Evolutionary conservation across 2,113 vertebrate species (phyloP), one percentile per base, ranked within the genome.

Genomic region (Saccopteryx bilineata): DNA sequence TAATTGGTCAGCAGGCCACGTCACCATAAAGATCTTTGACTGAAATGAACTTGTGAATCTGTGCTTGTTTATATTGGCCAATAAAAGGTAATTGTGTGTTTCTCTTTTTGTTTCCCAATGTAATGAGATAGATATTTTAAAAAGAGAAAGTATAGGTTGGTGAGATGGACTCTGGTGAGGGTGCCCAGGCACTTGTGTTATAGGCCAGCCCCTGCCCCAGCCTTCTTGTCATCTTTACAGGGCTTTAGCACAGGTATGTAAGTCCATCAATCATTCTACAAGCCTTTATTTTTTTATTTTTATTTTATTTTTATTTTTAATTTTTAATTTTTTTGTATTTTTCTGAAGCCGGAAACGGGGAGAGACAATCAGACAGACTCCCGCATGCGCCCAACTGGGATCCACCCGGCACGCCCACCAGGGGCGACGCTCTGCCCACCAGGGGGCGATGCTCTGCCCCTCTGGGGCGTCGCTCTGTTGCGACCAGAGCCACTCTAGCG

Each of bases 11-110:
- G 56, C 28, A 74, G 91, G 65, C 9, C 18, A 26, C 10, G 72
- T 71, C 5, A 1, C n/a, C 54, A 17, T 46, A 24, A 58, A 82
- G 61, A 76, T 68, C 84, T 92, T 76, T 46, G 11, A 33, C 56
- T 54, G 61, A 76, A 92, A 69, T 79, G 33, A 79, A 72, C 21
- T 85, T 90, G 80, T 54, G 48, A 89, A 84, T 95, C 80, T 89
- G 56, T 66, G 48, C 33, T 95, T 80, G 60, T 65, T 93, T 72
- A 72, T 52, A 65, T 21, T 80, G 80, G 48, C 50, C 5, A 21
- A 65, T 65, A 89, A 93, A 93, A 89, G 79, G 63, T 58, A 79
- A 79, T 69, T 21, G 31, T 72, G 21, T 71, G 63, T 79, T 72
- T 79, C 48, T 83, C 72, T 58, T 95, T 82, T 39, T 31, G 28